These are phyloP conservation scores for Bolinopsis microptera DNA, from an alignment of 37 sponge, comb jelly and placozoan genomes.

Conservation along the genomic window DNA sequence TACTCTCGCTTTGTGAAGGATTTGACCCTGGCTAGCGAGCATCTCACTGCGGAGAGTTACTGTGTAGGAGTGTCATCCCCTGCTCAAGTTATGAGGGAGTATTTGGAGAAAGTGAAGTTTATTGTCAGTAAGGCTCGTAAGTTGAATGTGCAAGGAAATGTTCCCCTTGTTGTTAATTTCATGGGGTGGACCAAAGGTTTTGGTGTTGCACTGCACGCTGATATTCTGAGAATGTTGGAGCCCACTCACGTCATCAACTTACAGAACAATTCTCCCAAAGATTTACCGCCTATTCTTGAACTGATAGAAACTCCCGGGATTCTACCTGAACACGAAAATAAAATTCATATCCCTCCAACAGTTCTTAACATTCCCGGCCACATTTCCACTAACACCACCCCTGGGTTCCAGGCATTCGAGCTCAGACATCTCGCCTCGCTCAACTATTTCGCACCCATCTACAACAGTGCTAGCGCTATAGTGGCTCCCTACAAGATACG, in stretches of 20 bases:
- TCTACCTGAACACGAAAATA: background rate
- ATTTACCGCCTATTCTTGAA: conserved; percentile 37
- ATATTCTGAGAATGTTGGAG: conserved; percentile 24
- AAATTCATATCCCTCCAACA: background rate
- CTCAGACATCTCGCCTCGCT: conserved; percentile 34
- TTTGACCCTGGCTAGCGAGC: background rate
- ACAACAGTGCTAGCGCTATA: background rate
- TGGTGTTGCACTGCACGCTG: conserved; percentile 22
- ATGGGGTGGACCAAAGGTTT: conserved; percentile 65
- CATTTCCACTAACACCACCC: background rate
- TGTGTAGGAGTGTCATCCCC: conserved; percentile 27
- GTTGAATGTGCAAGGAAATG: background rate
- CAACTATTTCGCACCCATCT: conserved; percentile 59
- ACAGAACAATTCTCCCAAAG: background rate
- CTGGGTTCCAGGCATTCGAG: conserved; percentile 1
- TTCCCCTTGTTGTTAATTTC: conserved; percentile 23
- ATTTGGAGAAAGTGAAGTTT: background rate
- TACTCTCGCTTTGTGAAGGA: background rate
- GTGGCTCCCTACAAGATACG: conserved; percentile 14
- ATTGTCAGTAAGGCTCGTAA: background rate
- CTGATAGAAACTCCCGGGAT: conserved; percentile 11
- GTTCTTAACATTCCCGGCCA: background rate
- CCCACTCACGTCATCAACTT: conserved; percentile 29
- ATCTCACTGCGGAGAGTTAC: background rate
- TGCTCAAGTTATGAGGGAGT: conserved; percentile 12